phyloP scores from a whole-genome alignment of 1,140 invertebrate species.

The Achroia grisella region DNA sequence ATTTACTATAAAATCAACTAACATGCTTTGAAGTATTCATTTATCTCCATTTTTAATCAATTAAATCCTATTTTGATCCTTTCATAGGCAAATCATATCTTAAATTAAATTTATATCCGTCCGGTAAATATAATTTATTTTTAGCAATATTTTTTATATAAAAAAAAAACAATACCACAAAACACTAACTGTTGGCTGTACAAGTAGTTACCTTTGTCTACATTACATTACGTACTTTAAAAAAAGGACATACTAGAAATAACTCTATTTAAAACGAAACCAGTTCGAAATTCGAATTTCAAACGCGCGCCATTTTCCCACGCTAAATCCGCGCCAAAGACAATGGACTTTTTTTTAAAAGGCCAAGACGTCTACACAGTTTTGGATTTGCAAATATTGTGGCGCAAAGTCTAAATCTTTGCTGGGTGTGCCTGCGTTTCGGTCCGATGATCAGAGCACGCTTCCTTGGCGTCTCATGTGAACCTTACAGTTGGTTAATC shows the following conservation, averaged over 20 bases:
- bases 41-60: not conserved
- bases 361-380: constrained; percentile 44
- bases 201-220: no score
- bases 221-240: no score
- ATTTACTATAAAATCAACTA: constrained; percentile 30
- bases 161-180: no score
- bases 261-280: not conserved
- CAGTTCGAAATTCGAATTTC: constrained; percentile 1
- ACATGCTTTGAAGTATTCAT: constrained; percentile 10
- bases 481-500: constrained; percentile 49
- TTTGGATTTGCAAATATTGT: constrained; percentile 56
- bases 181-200: no score
- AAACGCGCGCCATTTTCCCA: constrained; percentile 6
- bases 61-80: no score
- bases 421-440: constrained; percentile 48
- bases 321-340: constrained; percentile 7
- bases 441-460: constrained; percentile 38
- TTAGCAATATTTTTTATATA: not conserved
- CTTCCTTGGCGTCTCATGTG: constrained; percentile 50
- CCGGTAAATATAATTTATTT: no score
- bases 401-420: constrained; percentile 36
- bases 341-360: constrained; percentile 33
- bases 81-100: no score
- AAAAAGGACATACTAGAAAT: not conserved
- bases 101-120: no score